Evolutionary conservation across 2,113 vertebrate species (phyloP).

Genomic region (Pyrgilauda ruficollis): DNA sequence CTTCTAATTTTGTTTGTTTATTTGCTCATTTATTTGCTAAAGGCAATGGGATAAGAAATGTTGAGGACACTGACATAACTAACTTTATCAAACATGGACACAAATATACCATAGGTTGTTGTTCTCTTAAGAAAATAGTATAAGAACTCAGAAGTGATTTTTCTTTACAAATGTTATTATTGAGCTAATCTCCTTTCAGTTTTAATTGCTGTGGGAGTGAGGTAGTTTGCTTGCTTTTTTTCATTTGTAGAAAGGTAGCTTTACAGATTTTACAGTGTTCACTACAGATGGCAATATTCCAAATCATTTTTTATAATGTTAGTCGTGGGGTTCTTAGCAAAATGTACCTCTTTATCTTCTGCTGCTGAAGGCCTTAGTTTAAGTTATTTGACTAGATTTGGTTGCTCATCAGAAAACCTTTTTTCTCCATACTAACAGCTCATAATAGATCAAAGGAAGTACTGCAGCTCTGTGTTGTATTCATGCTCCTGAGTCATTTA

Average conservation of each 20-base stretch:
- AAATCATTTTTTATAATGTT: not conserved
- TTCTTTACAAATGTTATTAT: not conserved
- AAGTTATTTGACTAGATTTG: not conserved
- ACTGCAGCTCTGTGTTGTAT: not conserved
- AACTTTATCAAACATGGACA: not conserved
- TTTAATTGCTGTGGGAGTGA: not conserved
- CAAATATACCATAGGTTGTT: not conserved
- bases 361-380: not conserved
- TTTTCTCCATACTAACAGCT: not conserved
- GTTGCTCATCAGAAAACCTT: not conserved
- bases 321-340: not conserved
- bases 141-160: not conserved
- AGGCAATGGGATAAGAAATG: not conserved
- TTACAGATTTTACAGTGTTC: not conserved
- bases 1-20: not conserved
- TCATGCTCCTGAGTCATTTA: not conserved
- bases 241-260: not conserved
- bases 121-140: not conserved
- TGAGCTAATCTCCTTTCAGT: not conserved
- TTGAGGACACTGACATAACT: not conserved
- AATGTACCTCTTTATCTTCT: not conserved
- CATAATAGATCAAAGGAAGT: not conserved
- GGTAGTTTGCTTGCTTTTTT: not conserved
- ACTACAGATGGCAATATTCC: not conserved
- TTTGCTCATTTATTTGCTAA: not conserved